Evolutionary conservation across 2,113 vertebrate species (phyloP).

Genomic region (rabbit (Oryctolagus cuniculus)): mOryCun1.1 NC_091443.1:75685001-75685500

Average conservation of each 20-base stretch:
- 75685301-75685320: background rate
- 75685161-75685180: background rate
- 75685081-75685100: conserved; percentile 37
- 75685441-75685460: too few relatives aligned
- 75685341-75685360: too few relatives aligned
- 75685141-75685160: background rate
- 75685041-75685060: conserved; percentile 48
- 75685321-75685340: conserved; percentile 9
- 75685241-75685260: background rate
- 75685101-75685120: conserved; percentile 18
- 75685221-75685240: background rate
- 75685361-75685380: too few relatives aligned
- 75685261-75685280: background rate
- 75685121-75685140: background rate
- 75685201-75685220: background rate
- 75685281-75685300: conserved; percentile 44
- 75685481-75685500: too few relatives aligned
- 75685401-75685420: too few relatives aligned
- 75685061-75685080: conserved; percentile 33
- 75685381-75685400: too few relatives aligned
- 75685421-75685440: too few relatives aligned
- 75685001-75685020: background rate
- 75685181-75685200: background rate
- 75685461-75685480: too few relatives aligned
- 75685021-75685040: conserved; percentile 67